These are phyloP conservation scores for Mionectes olivaceus DNA, from an alignment of 2,797 vertebrate genomes.

Conservation along the genomic window DNA sequence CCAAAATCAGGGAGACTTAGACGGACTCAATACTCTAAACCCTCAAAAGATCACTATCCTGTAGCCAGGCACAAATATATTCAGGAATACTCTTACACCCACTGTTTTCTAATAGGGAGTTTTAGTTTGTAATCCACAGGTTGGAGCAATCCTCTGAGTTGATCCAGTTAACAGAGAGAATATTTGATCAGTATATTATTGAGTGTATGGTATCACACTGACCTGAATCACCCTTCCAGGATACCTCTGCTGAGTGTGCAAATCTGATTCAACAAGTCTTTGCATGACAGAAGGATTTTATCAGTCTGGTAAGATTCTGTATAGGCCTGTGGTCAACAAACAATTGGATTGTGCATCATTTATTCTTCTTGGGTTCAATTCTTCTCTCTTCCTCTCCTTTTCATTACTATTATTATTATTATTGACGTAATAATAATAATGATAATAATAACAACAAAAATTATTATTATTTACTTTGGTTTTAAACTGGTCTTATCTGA, in stretches of 20 bases:
- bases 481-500: background rate
- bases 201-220: background rate
- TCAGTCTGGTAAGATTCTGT: background rate
- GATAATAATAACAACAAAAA: too few species aligned
- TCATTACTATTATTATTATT: background rate
- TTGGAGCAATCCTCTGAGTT: background rate
- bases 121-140: background rate
- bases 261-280: background rate
- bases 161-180: background rate
- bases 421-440: too few species aligned
- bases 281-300: background rate
- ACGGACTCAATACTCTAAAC: background rate
- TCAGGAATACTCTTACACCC: background rate
- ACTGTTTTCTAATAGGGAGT: background rate
- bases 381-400: background rate
- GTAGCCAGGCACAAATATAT: background rate
- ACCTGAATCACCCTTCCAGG: background rate
- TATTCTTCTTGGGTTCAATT: background rate
- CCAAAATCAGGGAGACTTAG: background rate
- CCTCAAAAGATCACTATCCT: background rate
- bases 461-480: too few species aligned
- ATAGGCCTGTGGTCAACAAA: accelerated
- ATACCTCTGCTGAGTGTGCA: background rate
- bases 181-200: background rate
- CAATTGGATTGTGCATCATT: background rate